These are phyloP conservation scores for Rhynchotus rufescens DNA, from an alignment of 2,797 vertebrate species.

Conservation along the genomic window DNA sequence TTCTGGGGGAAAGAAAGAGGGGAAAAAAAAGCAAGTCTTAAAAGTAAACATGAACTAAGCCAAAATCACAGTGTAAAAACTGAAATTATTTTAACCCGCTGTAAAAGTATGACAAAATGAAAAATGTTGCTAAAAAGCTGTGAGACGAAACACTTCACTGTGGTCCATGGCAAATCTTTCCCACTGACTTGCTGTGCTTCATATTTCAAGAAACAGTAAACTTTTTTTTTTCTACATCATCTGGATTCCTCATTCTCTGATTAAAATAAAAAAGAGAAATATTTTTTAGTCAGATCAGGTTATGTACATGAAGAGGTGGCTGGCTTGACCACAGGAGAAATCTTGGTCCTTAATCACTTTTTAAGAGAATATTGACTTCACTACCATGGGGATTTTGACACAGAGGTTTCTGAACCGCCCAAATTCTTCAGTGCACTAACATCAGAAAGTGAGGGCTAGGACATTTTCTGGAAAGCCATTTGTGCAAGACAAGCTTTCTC, in stretches of 20 bases:
- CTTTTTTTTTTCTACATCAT: not conserved
- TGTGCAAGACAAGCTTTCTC: not conserved
- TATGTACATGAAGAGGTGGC: rapidly evolving
- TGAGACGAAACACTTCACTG: not conserved
- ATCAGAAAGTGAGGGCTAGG: not conserved
- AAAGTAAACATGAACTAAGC: not conserved
- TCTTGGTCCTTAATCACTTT: not conserved
- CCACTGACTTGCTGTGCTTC: not conserved
- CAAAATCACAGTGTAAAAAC: not conserved
- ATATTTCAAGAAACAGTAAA: not conserved
- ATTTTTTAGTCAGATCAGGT: not conserved
- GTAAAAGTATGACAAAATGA: not conserved
- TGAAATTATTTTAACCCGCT: not conserved
- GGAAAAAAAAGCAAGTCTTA: not conserved
- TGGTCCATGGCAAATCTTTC: not conserved
- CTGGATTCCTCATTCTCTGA: not conserved
- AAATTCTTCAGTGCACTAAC: rapidly evolving
- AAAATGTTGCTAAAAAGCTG: not conserved
- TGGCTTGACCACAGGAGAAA: rapidly evolving
- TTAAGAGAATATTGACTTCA: not conserved
- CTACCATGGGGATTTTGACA: not conserved
- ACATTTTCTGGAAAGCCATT: not conserved
- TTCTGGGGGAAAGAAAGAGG: not conserved
- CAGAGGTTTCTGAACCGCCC: not conserved
- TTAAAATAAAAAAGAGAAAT: not conserved